Evolutionary conservation across 1,140 invertebrate genomes (phyloP).

Genomic region (Drosophila ambigua): DNA sequence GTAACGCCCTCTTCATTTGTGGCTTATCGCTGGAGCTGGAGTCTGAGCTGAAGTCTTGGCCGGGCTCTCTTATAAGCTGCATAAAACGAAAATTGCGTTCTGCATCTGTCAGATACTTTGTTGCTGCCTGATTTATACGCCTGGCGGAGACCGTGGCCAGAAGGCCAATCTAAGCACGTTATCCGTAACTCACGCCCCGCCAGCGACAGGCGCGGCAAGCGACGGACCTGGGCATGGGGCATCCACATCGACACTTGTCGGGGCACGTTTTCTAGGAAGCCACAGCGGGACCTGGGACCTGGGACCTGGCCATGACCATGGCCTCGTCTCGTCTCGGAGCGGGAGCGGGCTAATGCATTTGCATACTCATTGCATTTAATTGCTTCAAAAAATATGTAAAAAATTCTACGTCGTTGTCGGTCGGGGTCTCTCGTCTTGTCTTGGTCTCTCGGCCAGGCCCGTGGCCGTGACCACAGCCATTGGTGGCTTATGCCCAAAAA

Average conservation of each 20-base stretch:
- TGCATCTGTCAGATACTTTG: slow-evolving; percentile 76
- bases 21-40: slow-evolving; percentile 44
- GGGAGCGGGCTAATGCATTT: slow-evolving; percentile 64
- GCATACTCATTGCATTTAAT: slow-evolving; percentile 79
- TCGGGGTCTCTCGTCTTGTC: slow-evolving; percentile 54
- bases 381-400: slow-evolving; percentile 79
- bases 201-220: slow-evolving; percentile 24
- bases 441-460: slow-evolving; percentile 18
- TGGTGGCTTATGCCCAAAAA: slow-evolving; percentile 70
- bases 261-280: slow-evolving; percentile 69
- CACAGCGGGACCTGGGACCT: slow-evolving; percentile 18
- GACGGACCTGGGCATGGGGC: background rate
- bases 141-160: slow-evolving; percentile 19
- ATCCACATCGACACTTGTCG: slow-evolving; percentile 44
- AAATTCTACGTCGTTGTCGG: slow-evolving; percentile 66
- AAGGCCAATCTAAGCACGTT: slow-evolving; percentile 73
- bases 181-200: slow-evolving; percentile 67
- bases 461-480: slow-evolving; percentile 43
- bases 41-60: slow-evolving; percentile 11
- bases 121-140: slow-evolving; percentile 64
- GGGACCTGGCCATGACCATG: slow-evolving; percentile 6
- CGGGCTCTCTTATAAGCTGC: slow-evolving; percentile 61
- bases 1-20: slow-evolving; percentile 72
- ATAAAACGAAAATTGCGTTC: slow-evolving; percentile 72
- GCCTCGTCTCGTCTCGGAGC: slow-evolving; percentile 21